These are phyloP conservation scores for Lobophora halterata DNA, from an alignment of 2,888 invertebrate species.

Conservation along the genomic window DNA sequence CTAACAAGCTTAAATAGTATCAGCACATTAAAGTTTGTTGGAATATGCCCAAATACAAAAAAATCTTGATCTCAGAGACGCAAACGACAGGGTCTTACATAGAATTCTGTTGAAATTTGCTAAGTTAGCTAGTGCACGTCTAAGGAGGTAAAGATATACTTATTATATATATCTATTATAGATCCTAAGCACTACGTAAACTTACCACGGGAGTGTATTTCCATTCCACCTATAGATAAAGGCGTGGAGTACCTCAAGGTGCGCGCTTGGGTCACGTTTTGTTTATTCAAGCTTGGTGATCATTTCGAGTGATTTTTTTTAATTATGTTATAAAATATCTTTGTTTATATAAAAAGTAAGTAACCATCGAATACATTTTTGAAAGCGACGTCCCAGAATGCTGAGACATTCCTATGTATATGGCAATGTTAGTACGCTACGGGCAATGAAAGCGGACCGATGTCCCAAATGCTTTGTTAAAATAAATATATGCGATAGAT, in stretches of 20 bases:
- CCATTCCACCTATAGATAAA: no score
- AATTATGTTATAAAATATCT: no score
- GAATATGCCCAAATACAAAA: conserved; percentile 11
- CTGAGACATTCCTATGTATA: conserved; percentile 38
- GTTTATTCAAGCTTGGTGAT: no score
- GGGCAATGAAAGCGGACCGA: conserved; percentile 46
- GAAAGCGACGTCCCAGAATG: conserved; percentile 40
- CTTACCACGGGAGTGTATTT: no score
- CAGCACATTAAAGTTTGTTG: conserved; percentile 8
- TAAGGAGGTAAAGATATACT: conserved; percentile 1
- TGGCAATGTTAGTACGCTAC: conserved; percentile 39
- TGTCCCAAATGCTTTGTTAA: conserved; percentile 49
- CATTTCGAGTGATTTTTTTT: no score
- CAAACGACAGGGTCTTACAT: conserved; percentile 19
- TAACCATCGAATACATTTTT: no score
- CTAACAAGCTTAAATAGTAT: no score
- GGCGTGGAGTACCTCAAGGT: no score
- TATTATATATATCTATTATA: no score
- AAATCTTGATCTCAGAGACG: conserved; percentile 21
- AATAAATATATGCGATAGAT: conserved; percentile 39
- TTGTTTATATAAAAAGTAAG: no score
- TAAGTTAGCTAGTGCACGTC: conserved; percentile 29
- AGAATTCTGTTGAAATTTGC: conserved; percentile 18
- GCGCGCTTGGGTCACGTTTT: no score
- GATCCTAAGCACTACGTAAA: no score